Conservation (phyloP, 1,140 invertebrate genomes). For the Chlorops oryzae region DNA sequence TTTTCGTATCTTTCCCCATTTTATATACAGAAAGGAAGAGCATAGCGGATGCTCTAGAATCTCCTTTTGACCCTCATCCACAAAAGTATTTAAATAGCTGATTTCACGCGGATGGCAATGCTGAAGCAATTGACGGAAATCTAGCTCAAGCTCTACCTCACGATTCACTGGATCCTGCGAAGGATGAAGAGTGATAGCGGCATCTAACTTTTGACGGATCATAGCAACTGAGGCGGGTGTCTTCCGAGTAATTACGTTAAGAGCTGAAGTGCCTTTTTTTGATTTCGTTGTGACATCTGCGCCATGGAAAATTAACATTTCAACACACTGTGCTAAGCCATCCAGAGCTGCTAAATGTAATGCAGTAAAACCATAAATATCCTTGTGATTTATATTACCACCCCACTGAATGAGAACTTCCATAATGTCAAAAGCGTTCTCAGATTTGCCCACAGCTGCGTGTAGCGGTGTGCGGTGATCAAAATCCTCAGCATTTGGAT, state of each 20-base stretch:
- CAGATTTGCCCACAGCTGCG: conserved; percentile 68
- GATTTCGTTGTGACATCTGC: conserved; percentile 78
- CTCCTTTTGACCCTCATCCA: conserved; percentile 77
- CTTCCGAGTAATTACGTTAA: conserved; percentile 75
- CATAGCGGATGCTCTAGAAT: conserved; percentile 75
- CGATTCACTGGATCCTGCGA: conserved; percentile 67
- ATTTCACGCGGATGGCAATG: conserved; percentile 73
- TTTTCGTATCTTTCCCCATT: conserved; percentile 85
- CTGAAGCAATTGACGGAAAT: conserved; percentile 71
- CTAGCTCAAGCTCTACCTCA: conserved; percentile 73
- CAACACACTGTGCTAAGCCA: conserved; percentile 75
- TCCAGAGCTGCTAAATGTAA: conserved; percentile 81
- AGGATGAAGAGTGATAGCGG: conserved; percentile 70
- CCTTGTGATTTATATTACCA: conserved; percentile 76
- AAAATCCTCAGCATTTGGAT: conserved; percentile 68
- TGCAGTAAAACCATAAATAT: conserved; percentile 83
- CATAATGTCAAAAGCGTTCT: conserved; percentile 67
- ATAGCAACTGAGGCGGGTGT: conserved; percentile 73
- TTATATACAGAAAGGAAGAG: conserved; percentile 74
- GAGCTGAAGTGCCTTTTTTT: conserved; percentile 72
- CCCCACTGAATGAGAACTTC: conserved; percentile 69
- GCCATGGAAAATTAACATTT: conserved; percentile 73
- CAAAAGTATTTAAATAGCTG: conserved; percentile 72
- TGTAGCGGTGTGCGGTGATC: conserved; percentile 72
- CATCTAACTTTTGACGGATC: conserved; percentile 68